A percentile compares a stretch with the other conserved stretches of the same genome.
These are phyloP conservation scores for Cerceris rybyensis DNA, from an alignment of 2,888 invertebrate genomes.

Conservation along the genomic window DNA sequence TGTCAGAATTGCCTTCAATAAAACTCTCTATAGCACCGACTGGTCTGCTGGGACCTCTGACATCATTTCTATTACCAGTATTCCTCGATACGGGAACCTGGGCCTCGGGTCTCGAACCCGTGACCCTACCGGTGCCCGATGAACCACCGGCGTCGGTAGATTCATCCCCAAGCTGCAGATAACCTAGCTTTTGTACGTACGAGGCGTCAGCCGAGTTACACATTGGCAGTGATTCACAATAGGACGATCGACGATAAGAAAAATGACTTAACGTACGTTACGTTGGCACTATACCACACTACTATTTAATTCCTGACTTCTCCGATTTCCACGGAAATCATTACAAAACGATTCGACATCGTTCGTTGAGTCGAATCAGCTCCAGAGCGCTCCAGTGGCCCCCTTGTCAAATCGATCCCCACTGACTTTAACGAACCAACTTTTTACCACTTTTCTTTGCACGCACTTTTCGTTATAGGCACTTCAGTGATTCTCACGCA, in stretches of 20 bases:
- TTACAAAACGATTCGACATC: constrained; percentile 43
- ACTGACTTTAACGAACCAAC: constrained; percentile 13
- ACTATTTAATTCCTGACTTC: constrained; percentile 3
- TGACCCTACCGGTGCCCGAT: constrained; percentile 58
- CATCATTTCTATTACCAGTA: constrained; percentile 54
- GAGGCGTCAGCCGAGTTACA: constrained; percentile 79
- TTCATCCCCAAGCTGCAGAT: constrained; percentile 78
- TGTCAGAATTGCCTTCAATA: constrained; percentile 79
- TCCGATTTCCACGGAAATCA: constrained; percentile 7
- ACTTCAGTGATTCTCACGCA: constrained; percentile 49
- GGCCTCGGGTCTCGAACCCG: constrained; percentile 77
- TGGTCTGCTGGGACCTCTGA: constrained; percentile 80
- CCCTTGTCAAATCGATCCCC: constrained; percentile 52
- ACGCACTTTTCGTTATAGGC: constrained; percentile 20
- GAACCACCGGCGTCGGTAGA: constrained; percentile 53
- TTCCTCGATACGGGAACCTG: constrained; percentile 76
- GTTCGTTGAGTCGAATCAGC: constrained; percentile 35
- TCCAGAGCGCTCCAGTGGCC: constrained; percentile 15
- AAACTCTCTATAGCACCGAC: constrained; percentile 87
- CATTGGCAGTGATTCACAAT: constrained; percentile 73
- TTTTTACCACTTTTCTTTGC: constrained; percentile 28
- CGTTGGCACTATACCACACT: neutral
- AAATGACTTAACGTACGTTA: constrained; percentile 1
- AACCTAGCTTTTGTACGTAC: constrained; percentile 79
- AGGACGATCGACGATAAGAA: constrained; percentile 29